Base-by-base conservation (phyloP, 2,888 invertebrate species). In the Thumatha senex region DNA sequence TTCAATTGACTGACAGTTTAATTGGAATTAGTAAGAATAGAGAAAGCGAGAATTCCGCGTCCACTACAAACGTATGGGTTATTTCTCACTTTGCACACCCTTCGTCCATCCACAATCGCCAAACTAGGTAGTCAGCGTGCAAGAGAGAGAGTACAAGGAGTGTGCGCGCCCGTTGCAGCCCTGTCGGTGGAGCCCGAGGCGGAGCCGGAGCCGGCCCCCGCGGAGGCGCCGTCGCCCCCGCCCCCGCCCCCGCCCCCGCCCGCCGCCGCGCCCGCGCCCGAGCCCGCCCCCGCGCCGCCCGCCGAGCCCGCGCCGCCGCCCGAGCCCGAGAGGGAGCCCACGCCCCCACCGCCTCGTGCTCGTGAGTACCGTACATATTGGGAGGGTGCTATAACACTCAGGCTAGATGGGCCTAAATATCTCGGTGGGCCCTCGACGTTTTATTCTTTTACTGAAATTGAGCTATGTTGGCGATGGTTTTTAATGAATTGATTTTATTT, bases 181-280 rank as follows among this genome's bases (percentile, higher is more conserved):
- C 43, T 49, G 7, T 41, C 63, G 66, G 58, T 84, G 38, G 84
- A 81, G 56, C 74, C 81, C 39, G 91, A 88, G 65, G 68, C 77
- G 53, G 24, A 12, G 34, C 12, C 38, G 30, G 38, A 13, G 24
- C 43, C 29, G 18, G 18, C 5, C 3, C 5, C 18, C 3, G 18
- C 2, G 18, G 18, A 24, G 18, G 18, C 18, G 18, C 5, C 18
- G 3, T 5, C 18, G 18, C 18, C 18, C 3, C 18, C 18, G 18
- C 18, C 18, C 18, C 3, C 18, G 18, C 2, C 18, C 18, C 18
- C 18, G 35, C 47, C 53, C 66, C 30, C 72, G 72, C 61, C 74
- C 68, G 70, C 54, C 52, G 74, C 81, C 39, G 65, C 68, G 65
- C 68, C 77, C 52, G 24, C 13, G 33, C 13, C 38, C 18, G 38